phyloP scores from a whole-genome alignment of 2,113 vertebrate species.

The Pygoscelis adeliae region DNA sequence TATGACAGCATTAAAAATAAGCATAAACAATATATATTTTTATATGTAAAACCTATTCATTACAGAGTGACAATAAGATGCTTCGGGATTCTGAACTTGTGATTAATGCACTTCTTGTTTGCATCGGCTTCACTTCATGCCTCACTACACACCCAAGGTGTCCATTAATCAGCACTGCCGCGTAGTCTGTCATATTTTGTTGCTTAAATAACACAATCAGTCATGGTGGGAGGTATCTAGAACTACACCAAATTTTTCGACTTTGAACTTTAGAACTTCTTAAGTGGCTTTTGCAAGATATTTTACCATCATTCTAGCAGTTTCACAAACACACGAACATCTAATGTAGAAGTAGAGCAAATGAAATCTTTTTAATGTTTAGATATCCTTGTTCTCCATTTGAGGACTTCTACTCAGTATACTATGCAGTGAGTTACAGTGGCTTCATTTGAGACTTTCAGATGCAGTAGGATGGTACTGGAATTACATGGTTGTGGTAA shows the following conservation, averaged over 20 bases:
- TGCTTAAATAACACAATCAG: not conserved
- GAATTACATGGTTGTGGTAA: not conserved
- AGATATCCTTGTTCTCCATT: not conserved
- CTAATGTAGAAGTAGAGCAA: not conserved
- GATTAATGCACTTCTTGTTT: conserved; percentile 34
- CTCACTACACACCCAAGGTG: not conserved
- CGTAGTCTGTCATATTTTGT: not conserved
- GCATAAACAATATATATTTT: not conserved
- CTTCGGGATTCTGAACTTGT: not conserved
- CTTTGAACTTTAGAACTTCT: not conserved
- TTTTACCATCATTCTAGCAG: not conserved
- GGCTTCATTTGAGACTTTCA: not conserved
- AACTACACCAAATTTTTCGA: not conserved
- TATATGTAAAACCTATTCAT: not conserved
- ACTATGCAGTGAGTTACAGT: not conserved
- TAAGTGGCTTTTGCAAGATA: not conserved
- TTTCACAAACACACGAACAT: not conserved
- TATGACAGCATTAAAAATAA: not conserved
- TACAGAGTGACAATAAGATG: not conserved
- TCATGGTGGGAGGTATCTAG: not conserved
- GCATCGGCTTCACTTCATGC: not conserved
- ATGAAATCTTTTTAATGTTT: not conserved
- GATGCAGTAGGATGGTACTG: not conserved
- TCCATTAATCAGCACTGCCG: conserved; percentile 22
- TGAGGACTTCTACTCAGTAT: not conserved